These are phyloP conservation scores for Dryadula phaetusa DNA, from an alignment of 2,888 invertebrate genomes.

Conservation along the genomic window DNA sequence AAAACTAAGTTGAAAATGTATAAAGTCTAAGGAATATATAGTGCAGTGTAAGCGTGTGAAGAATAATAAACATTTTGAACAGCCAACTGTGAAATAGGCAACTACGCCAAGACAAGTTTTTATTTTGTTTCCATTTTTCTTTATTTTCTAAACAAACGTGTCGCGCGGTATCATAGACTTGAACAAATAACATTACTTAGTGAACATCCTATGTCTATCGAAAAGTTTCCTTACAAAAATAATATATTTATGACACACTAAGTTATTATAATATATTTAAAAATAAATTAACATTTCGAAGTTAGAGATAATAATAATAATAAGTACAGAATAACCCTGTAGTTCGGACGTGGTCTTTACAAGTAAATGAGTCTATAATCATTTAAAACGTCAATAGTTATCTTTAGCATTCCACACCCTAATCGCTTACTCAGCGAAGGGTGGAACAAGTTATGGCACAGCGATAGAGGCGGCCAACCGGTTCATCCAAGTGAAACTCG, in stretches of 20 bases:
- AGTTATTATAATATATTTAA: not conserved
- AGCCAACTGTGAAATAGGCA: conserved; percentile 27
- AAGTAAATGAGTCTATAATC: conserved; percentile 9
- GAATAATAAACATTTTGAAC: conserved; percentile 24
- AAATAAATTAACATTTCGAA: conserved; percentile 6
- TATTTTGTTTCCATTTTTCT: conserved; percentile 17
- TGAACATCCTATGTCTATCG: not conserved
- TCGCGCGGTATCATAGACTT: conserved; percentile 9
- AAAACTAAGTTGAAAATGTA: not conserved
- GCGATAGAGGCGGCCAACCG: conserved; percentile 31
- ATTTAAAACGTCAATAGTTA: conserved; percentile 26
- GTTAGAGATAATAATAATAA: not conserved
- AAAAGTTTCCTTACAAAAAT: not conserved
- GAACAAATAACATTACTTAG: conserved; percentile 5
- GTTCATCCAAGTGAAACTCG: conserved; percentile 29
- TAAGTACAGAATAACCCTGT: not conserved
- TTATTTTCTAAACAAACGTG: conserved; percentile 20
- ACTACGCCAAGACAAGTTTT: conserved; percentile 23
- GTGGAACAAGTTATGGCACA: conserved; percentile 27
- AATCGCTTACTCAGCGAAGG: conserved; percentile 35
- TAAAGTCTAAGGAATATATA: conserved; percentile 4
- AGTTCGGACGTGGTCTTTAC: conserved; percentile 8
- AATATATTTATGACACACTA: not conserved
- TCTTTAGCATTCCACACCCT: conserved; percentile 33
- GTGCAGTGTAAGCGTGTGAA: conserved; percentile 14